These are phyloP conservation scores for Perithous albicinctus DNA, from an alignment of 2,888 invertebrate genomes.

Conservation along the genomic window DNA sequence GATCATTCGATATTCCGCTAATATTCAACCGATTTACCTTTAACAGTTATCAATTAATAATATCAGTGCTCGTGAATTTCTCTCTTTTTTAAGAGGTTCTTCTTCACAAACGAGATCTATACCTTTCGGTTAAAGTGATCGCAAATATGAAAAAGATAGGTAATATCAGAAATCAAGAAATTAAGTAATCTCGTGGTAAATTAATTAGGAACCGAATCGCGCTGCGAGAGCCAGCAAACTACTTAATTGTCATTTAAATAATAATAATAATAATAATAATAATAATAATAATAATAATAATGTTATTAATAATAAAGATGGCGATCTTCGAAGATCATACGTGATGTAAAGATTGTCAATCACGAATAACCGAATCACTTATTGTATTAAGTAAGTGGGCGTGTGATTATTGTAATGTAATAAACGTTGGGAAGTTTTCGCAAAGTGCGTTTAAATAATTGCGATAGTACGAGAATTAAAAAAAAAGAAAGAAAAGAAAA, in stretches of 20 bases:
- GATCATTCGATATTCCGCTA: slow-evolving; percentile 27
- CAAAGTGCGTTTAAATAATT: slow-evolving; percentile 5
- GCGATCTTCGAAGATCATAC: slow-evolving; percentile 32
- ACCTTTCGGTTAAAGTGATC: slow-evolving; percentile 26
- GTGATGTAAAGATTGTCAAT: slow-evolving; percentile 31
- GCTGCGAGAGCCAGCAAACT: slow-evolving; percentile 15
- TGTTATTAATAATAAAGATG: slow-evolving; percentile 14
- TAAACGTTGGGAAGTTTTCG: background rate
- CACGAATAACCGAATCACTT: slow-evolving; percentile 22
- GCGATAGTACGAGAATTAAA: background rate
- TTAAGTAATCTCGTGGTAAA: slow-evolving; percentile 60
- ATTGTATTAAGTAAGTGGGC: background rate
- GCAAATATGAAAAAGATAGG: slow-evolving; percentile 67
- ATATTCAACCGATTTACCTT: background rate
- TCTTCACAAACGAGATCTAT: slow-evolving; percentile 35
- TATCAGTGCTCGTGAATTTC: slow-evolving; percentile 41
- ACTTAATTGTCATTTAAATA: slow-evolving; percentile 23
- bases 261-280: slow-evolving; percentile 39
- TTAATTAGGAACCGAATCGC: slow-evolving; percentile 75
- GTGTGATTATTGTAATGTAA: background rate
- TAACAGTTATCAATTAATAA: slow-evolving; percentile 31
- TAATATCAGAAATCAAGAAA: slow-evolving; percentile 70
- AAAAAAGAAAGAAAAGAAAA: slow-evolving; percentile 48
- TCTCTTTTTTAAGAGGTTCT: slow-evolving; percentile 14
- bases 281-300: slow-evolving; percentile 30